Base-by-base conservation (phyloP, 2,113 vertebrate species). In the Chaetura pelagica region DNA sequence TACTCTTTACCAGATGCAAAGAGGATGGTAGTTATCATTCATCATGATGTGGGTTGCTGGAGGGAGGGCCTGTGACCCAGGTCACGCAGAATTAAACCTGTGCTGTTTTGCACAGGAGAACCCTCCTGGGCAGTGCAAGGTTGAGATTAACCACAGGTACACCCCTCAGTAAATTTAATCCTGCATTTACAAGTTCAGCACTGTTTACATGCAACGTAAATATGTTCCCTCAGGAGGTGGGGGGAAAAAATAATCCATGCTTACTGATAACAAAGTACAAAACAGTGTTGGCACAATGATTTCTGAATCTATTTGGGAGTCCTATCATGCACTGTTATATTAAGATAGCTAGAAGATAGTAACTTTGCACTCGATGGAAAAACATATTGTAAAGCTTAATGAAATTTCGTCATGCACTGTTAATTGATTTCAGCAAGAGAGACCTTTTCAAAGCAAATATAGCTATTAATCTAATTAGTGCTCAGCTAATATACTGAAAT, bases 371-470 rank as follows among this genome's bases (percentile, higher is more conserved):
- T 95, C 76, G 80, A 63, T 95, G 58, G 95, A 96, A 96, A 96
- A 86, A 94, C 68, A 93, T 89, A 94, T 57, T 84, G 72, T 90
- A 63, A 48, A 86, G 66, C 93, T 96, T 96, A 95, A 97, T 95
- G 87, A 94, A 89, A 89, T 92, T 97, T 97, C 21, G 83, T 90
- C 42, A 64, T 77, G 75, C 49, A 35, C 66, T 86, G 94, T 96
- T 96, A 95, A 97, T 97, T 97, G 95, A 71, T 91, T 96, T 91
- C 90, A 82, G 34, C 89, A 96, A 97, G 84, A 84, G 89, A 94
- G 86, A 82, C 93, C 84, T 97, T 97, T 93, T 58, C 66, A 93
- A 96, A 97, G 84, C 91, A 98, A 97, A 97, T 96, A 96, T 40
- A 87, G 75, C 91, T 95, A 96, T 97, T 93, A 96, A 86, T 89